These are phyloP conservation scores for Drosophila barbarae DNA, from an alignment of 2,888 invertebrate species.

Conservation along the genomic window DNA sequence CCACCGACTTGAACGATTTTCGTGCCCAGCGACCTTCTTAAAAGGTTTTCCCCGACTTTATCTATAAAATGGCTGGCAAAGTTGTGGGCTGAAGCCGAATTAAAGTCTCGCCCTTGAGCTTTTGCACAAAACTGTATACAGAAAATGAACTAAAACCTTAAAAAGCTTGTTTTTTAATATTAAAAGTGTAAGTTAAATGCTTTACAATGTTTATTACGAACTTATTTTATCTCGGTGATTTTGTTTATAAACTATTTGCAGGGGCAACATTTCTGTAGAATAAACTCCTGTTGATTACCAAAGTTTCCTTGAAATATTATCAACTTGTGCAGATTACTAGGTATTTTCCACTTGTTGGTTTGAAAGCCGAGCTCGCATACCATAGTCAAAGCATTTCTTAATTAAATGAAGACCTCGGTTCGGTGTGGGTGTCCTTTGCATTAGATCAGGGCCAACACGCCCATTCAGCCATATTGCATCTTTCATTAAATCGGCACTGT, in stretches of 20 bases:
- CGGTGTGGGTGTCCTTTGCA: constrained; percentile 25
- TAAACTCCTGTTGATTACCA: not conserved
- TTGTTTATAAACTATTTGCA: not conserved
- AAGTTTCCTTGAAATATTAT: constrained; percentile 20
- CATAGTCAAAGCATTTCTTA: constrained; percentile 48
- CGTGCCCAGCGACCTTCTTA: constrained; percentile 15
- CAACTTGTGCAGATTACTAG: constrained; percentile 8
- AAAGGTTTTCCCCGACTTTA: constrained; percentile 25
- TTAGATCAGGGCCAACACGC: constrained; percentile 21
- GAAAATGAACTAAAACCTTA: not conserved
- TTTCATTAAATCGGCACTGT: constrained; percentile 37
- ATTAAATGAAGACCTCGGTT: constrained; percentile 48
- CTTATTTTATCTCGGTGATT: not conserved
- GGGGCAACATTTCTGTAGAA: not conserved
- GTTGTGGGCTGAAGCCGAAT: constrained; percentile 1
- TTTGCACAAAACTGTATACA: constrained; percentile 1
- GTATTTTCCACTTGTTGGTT: constrained; percentile 25
- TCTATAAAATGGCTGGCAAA: constrained; percentile 22
- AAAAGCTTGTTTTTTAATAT: not conserved
- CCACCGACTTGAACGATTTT: not conserved
- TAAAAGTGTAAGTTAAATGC: not conserved
- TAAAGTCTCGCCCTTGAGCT: constrained; percentile 6
- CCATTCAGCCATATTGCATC: constrained; percentile 40
- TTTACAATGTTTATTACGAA: not conserved
- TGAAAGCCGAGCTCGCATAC: constrained; percentile 1